These are phyloP conservation scores for Hippocampus zosterae DNA, from an alignment of 2,113 vertebrate species.

Conservation along the genomic window DNA sequence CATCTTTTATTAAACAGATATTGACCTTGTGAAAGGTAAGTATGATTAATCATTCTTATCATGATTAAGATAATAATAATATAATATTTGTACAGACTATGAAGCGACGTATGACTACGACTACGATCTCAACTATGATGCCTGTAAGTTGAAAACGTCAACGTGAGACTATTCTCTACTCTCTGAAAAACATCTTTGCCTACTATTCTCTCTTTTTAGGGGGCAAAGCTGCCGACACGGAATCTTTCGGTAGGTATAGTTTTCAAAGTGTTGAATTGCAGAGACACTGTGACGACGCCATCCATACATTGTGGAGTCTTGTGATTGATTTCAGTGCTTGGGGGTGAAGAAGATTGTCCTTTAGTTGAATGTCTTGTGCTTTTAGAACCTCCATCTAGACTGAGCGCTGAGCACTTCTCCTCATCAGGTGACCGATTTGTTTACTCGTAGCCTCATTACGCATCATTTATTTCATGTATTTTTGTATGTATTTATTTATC, in stretches of 20 bases:
- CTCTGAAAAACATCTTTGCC: not conserved
- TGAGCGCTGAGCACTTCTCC: slow-evolving; percentile 54
- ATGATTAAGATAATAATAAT: not conserved
- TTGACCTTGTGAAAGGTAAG: slow-evolving; percentile 68
- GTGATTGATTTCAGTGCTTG: slow-evolving; percentile 44
- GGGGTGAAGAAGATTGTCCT: slow-evolving; percentile 35
- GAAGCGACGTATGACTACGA: slow-evolving; percentile 68
- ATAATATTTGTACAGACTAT: slow-evolving; percentile 55
- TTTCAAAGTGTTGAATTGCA: not conserved
- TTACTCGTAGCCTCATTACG: not conserved
- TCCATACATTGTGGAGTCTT: slow-evolving; percentile 15
- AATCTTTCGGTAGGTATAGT: slow-evolving; percentile 43
- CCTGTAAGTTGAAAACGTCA: slow-evolving; percentile 54
- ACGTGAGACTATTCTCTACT: not conserved
- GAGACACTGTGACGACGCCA: not conserved
- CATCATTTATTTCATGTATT: not conserved
- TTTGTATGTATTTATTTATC: too few relatives aligned
- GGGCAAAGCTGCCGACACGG: slow-evolving; percentile 37
- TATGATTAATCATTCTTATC: not conserved
- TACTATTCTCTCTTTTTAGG: slow-evolving; percentile 35
- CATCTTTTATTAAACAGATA: slow-evolving; percentile 45
- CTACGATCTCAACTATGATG: slow-evolving; percentile 64
- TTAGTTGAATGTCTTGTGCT: slow-evolving; percentile 49
- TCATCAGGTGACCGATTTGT: slow-evolving; percentile 64
- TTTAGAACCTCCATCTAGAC: slow-evolving; percentile 48